phyloP scores from a whole-genome alignment of 2,797 vertebrate genomes.

The Propithecus deckenii region DNA sequence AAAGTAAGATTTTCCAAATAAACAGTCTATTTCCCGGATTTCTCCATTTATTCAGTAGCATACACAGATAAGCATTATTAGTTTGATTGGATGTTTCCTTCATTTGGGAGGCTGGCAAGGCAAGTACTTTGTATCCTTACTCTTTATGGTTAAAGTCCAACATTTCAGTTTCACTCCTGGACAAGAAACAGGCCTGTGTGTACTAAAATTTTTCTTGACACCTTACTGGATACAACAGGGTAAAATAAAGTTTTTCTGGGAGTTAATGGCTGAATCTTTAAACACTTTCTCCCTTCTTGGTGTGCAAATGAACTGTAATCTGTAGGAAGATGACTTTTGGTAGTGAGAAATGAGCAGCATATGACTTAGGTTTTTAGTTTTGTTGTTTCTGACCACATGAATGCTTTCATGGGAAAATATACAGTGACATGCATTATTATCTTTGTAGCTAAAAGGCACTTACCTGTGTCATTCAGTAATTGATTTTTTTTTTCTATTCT shows the following conservation, averaged over 20 bases:
- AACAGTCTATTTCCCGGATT: neutral
- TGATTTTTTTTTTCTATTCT: neutral
- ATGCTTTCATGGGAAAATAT: neutral
- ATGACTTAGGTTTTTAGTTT: neutral
- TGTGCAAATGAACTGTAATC: neutral
- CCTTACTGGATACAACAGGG: neutral
- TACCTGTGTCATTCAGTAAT: neutral
- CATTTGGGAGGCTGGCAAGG: neutral
- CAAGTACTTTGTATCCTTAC: neutral
- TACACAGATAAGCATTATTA: neutral
- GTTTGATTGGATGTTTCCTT: neutral
- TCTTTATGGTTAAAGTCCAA: neutral
- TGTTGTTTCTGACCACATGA: neutral
- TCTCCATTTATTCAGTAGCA: neutral
- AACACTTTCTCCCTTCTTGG: neutral
- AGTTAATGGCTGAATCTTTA: neutral
- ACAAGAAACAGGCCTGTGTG: neutral
- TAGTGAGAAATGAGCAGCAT: neutral
- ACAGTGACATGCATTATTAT: neutral
- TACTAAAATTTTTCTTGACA: neutral
- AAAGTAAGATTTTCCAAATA: neutral
- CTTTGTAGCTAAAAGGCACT: neutral
- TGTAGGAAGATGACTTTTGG: neutral
- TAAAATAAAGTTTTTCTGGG: neutral
- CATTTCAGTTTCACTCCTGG: neutral